Percentiles rank a stretch among this genome's conserved stretches.
phyloP scores from a whole-genome alignment of 2,888 invertebrate species.

The Aleiodes alternator region DNA sequence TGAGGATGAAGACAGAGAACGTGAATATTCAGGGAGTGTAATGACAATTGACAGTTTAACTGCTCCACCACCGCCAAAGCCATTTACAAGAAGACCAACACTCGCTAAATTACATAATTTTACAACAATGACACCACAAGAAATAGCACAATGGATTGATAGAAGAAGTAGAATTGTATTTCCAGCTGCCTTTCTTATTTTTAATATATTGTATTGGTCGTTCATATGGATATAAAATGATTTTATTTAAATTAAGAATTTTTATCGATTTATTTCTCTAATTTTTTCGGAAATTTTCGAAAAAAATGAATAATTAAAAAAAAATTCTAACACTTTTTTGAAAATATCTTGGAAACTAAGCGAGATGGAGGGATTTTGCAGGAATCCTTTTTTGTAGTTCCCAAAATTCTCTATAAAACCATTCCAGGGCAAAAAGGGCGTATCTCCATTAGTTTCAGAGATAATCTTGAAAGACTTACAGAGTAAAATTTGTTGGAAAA shows the following conservation, averaged over 20 bases:
- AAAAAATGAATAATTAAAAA: too few species aligned
- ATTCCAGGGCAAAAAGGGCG: too few species aligned
- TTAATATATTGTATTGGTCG: slow-evolving; percentile 88
- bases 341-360: too few species aligned
- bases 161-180: slow-evolving; percentile 86
- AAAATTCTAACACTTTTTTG: too few species aligned
- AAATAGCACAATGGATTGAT: slow-evolving; percentile 93
- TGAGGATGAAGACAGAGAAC: slow-evolving; percentile 80
- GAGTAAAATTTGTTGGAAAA: too few species aligned
- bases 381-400: too few species aligned
- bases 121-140: slow-evolving; percentile 91
- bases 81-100: slow-evolving; percentile 68
- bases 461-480: too few species aligned
- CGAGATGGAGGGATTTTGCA: too few species aligned
- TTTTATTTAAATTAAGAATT: slow-evolving; percentile 5
- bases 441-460: too few species aligned
- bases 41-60: slow-evolving; percentile 65
- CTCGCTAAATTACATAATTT: slow-evolving; percentile 71
- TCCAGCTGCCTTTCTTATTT: slow-evolving; percentile 86
- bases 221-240: slow-evolving; percentile 79
- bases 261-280: slow-evolving; percentile 11
- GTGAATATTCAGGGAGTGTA: slow-evolving; percentile 66
- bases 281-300: too few species aligned
- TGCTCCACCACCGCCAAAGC: slow-evolving; percentile 63
- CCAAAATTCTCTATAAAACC: too few species aligned